phyloP scores from a whole-genome alignment of 2,797 vertebrate species.

The Tapirus indicus region DNA sequence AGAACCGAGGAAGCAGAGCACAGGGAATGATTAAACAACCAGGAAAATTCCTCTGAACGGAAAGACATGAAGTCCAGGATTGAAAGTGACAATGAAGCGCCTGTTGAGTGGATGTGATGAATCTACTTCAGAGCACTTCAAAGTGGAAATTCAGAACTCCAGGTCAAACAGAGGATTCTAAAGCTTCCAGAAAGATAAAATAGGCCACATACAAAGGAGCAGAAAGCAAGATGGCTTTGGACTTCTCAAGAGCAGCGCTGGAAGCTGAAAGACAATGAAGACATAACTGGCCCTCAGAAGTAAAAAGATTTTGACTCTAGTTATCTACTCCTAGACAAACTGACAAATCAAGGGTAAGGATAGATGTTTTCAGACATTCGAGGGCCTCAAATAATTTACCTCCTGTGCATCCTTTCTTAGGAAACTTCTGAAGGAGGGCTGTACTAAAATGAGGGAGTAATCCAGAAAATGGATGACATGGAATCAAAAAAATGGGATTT shows the following conservation, averaged over 20 bases:
- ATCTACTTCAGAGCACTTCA: background rate
- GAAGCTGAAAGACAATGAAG: background rate
- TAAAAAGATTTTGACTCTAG: background rate
- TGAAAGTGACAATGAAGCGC: background rate
- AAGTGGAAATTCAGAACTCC: background rate
- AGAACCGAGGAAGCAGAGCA: background rate
- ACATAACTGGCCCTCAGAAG: background rate
- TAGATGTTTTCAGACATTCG: background rate
- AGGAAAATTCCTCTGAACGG: background rate
- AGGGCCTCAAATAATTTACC: background rate
- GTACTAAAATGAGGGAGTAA: background rate
- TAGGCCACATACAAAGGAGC: background rate
- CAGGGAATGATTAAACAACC: background rate
- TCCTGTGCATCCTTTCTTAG: background rate
- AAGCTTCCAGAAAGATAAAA: conserved; percentile 37
- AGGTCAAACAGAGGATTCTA: background rate
- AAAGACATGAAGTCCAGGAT: background rate
- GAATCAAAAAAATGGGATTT: background rate
- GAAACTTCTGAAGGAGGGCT: background rate
- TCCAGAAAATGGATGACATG: background rate
- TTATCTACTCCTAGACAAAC: background rate
- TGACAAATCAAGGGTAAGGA: background rate
- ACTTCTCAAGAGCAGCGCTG: background rate
- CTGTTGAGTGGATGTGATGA: background rate
- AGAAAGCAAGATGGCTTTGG: background rate